Conservation (phyloP, 1,140 invertebrate species). For the Leptoteleia sp. region DNA sequence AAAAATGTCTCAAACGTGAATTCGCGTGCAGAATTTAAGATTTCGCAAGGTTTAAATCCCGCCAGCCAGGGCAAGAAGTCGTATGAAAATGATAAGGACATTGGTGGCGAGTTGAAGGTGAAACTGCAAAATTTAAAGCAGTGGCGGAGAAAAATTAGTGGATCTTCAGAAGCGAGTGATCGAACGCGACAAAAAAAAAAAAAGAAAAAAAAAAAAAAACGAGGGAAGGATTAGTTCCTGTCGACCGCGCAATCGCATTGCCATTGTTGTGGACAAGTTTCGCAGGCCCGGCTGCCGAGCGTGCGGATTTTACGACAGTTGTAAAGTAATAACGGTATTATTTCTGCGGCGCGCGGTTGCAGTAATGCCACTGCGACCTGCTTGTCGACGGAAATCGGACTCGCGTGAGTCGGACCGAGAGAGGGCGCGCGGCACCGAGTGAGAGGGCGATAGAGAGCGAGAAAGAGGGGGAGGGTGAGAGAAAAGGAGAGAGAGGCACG, state of each 20-base stretch:
- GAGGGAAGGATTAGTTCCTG: constrained; percentile 29
- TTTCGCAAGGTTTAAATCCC: too few species aligned
- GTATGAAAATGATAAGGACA: too few species aligned
- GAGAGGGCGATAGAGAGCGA: constrained; percentile 55
- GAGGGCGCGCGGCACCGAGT: constrained; percentile 17
- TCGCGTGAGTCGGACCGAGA: constrained; percentile 26
- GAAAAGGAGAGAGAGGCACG: constrained; percentile 48
- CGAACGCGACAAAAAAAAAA: too few species aligned
- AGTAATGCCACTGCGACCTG: constrained; percentile 66
- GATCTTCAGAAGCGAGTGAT: too few species aligned
- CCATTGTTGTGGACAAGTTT: constrained; percentile 51
- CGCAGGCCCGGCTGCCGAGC: constrained; percentile 45
- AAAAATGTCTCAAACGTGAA: too few species aligned
- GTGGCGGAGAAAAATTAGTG: too few species aligned
- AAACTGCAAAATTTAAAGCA: too few species aligned
- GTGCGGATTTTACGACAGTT: constrained; percentile 74
- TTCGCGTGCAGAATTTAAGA: too few species aligned
- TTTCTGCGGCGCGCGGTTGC: constrained; percentile 58
- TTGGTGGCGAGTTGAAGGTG: too few species aligned
- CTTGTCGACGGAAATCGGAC: constrained; percentile 60
- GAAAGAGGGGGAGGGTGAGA: constrained; percentile 35
- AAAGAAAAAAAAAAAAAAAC: too few species aligned
- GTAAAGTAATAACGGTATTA: constrained; percentile 75
- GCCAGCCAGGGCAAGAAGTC: too few species aligned
- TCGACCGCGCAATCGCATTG: constrained; percentile 33